Conservation (phyloP, 2,797 vertebrate genomes). For the Semaprochilodus insignis region DNA sequence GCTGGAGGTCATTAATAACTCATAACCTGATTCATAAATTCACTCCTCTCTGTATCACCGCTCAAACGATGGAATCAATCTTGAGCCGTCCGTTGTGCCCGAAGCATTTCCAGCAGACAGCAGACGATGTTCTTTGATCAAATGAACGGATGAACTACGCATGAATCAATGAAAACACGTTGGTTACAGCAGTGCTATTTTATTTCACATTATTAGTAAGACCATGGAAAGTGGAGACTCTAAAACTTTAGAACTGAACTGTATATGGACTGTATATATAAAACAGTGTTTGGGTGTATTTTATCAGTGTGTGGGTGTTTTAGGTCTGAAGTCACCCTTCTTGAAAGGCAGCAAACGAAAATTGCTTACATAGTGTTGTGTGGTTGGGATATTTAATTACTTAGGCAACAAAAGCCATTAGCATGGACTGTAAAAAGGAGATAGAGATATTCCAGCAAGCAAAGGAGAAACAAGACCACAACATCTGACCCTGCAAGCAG, state of each 20-base stretch:
- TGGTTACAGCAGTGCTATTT: neutral
- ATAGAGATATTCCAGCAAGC: conserved; percentile 20
- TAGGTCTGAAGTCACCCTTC: conserved; percentile 25
- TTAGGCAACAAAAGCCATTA: conserved; percentile 43
- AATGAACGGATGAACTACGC: neutral
- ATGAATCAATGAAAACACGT: conserved; percentile 29
- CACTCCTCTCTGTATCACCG: conserved; percentile 32
- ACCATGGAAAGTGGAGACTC: neutral
- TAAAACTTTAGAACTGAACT: neutral
- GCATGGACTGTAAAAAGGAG: conserved; percentile 28
- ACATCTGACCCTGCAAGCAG: conserved; percentile 67
- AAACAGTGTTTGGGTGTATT: neutral
- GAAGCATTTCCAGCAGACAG: conserved; percentile 13
- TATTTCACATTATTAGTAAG: neutral
- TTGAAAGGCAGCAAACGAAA: conserved; percentile 18
- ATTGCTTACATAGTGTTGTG: conserved; percentile 29
- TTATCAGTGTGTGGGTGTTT: conserved; percentile 9
- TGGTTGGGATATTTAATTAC: conserved; percentile 54
- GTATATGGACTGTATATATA: neutral
- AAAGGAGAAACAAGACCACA: conserved; percentile 70
- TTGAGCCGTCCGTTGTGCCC: conserved; percentile 19
- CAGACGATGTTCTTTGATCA: conserved; percentile 18
- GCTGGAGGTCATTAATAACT: conserved; percentile 58
- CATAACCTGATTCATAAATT: conserved; percentile 58
- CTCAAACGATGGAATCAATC: conserved; percentile 45